These are phyloP conservation scores for Otus scops DNA, from an alignment of 2,797 vertebrate species.

Conservation along the genomic window DNA sequence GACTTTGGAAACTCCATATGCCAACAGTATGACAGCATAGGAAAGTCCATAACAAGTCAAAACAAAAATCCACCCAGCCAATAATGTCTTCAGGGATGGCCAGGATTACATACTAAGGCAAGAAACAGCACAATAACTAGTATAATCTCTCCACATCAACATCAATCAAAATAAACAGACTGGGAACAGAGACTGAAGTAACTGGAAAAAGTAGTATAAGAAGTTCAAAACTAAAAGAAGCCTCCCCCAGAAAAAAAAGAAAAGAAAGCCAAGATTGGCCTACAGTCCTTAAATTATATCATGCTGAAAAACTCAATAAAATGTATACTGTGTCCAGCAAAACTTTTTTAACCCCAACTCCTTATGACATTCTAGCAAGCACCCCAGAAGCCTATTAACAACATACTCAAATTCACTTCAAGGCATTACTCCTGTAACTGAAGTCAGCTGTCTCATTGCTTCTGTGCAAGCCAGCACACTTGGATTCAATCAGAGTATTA, in stretches of 20 bases:
- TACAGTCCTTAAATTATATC: not conserved
- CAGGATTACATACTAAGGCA: not conserved
- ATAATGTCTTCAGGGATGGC: not conserved
- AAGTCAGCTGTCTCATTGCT: not conserved
- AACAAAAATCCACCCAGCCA: not conserved
- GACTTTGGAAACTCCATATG: not conserved
- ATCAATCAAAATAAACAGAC: not conserved
- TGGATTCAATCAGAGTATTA: not conserved
- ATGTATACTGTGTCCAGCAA: not conserved
- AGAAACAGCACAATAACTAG: not conserved
- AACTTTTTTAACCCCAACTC: rapidly evolving
- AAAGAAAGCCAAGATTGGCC: not conserved
- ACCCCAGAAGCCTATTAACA: not conserved
- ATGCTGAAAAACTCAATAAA: not conserved
- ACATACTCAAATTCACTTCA: not conserved
- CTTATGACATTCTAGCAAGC: not conserved
- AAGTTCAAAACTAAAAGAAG: not conserved
- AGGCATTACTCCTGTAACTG: not conserved
- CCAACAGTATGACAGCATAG: not conserved
- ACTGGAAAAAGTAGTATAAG: not conserved
- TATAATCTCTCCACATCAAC: not conserved
- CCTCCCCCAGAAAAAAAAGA: not conserved
- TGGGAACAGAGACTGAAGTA: not conserved
- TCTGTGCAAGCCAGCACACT: not conserved
- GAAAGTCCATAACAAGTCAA: not conserved